Base-by-base conservation (phyloP, 2,113 vertebrate species). In the Percopsis transmontana region DNA sequence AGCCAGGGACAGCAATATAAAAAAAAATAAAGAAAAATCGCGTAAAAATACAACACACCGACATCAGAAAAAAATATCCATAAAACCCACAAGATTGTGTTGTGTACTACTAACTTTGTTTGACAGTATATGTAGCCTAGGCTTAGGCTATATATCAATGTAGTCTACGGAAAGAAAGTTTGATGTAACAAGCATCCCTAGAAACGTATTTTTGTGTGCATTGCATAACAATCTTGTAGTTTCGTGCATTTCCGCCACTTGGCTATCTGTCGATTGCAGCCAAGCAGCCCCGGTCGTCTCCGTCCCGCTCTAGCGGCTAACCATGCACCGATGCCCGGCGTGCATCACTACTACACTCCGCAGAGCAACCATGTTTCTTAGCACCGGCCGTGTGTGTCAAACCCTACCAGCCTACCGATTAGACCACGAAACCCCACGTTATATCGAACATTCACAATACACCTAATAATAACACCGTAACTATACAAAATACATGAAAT, bases 331-430 rank as follows among this genome's bases (percentile, higher is more conserved):
- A 53, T 79, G 74, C 74, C 89, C 89, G 91, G 91, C 77, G 79
- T 84, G 84, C 62, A 38, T 83, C 74, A 77, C 52, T 84, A 93
- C 82, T 90, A 92, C 85, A 93, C 91, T 89, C 91, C 92, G 92
- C 87, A 88, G 91, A 88, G 84, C 75, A 72, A 89, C 89, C 87
- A 90, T 89, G 86, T 91, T 88, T 87, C 81, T 81, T 51, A 71
- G 66, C 63, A 47, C 74, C 85, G 85, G 85, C 88, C 87, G 78
- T n/a, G 74, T 74, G 61, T 72, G 72, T 80, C 71, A 75, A 64
- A 81, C 62, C 54, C 62, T 57, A 5, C 60, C 42, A 16, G 15
- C 12, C 13, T 11, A 13, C 50, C 15, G 1, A 23, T 33, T 33
- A 6, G 5, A 33, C 5, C 27, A 33, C 27, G 27, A 33, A 33